Base-by-base conservation (phyloP, 1,140 invertebrate genomes). In the Coenobita brevimanus region DNA sequence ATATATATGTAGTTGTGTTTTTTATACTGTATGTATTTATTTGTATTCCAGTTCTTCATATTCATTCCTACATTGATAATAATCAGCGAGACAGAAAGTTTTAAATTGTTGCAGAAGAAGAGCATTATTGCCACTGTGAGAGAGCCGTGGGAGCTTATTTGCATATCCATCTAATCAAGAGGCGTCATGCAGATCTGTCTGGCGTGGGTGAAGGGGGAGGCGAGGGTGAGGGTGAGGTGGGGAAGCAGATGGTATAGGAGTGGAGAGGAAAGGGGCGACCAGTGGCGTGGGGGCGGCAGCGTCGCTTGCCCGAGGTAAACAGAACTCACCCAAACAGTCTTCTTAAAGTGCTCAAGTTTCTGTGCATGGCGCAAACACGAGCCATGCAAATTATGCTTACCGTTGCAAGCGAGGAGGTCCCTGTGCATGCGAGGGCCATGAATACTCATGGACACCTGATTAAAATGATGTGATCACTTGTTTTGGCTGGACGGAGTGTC, bases 311-410 rank as follows among this genome's bases (percentile, higher is more conserved):
- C 67, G 33, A 21, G 38, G 82, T 76, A 78, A 85, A 85, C 71
- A 76, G 50, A 36, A 67, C 41, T 43, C 84, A 80, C 84, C 84
- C 73, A 86, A 86, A 86, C 84, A 86, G 84, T 86, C 43, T 86
- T 73, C 75, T 41, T 57, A 79, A 69, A 86, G 64, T 79, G 62
- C 84, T 69, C 41, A 76, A 86, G 84, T 86, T 86, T 86, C 73
- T 69, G n/a, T 60, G 84, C 76, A 79, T 79, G 76, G 69, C 84
- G 67, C 76, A 86, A 86, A 86, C 84, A 86, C n/a, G 75, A 67
- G 75, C 84, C 84, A 86, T 86, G 84, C 84, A 86, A 86, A 86
- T 86, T 79, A 86, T 86, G 75, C 41, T 73, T 27, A n/a, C n/a
- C n/a, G n/a, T n/a, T n/a, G n/a, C n/a, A n/a, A n/a, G n/a, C n/a